Base-by-base conservation (phyloP, 2,113 vertebrate species). In the Entomyzon cyanotis region DNA sequence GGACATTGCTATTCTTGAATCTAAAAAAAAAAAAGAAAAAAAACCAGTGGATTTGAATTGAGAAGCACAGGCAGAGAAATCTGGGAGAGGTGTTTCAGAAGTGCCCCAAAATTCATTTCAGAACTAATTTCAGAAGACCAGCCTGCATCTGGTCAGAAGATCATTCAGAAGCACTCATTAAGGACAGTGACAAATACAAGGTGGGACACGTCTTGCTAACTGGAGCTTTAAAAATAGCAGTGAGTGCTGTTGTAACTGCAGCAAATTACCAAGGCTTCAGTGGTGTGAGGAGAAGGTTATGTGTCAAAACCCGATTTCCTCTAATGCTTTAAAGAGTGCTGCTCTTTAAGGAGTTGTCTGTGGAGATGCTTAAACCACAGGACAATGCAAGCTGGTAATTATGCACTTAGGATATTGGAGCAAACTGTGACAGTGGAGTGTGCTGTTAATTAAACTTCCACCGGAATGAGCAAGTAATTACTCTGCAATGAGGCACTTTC, bases 361-460 rank as follows among this genome's bases (percentile, higher is more conserved):
- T 2, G 4, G 73, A 64, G 89, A 74, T 70, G 89, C 79, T 96
- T 50, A 96, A 96, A 89, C 56, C 88, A 93, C 79, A 67, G 93
- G 89, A 87, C 74, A 77, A 80, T 9, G 41, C 28, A 78, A 92
- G 41, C 77, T 83, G 76, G 47, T 87, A 93, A 93, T 91, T 89
- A 92, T 55, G 67, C 74, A 86, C 73, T 90, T 87, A 90, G 73
- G 84, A 96, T 92, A 84, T 65, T 73, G 80, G 71, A 90, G 68
- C 71, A 84, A 62, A 89, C 49, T 53, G 76, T 60, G 80, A 37
- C 31, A 69, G 67, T 10, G 37, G 39, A 91, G 69, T 35, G 56
- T 33, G 68, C 78, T 56, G 59, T 80, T 95, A 96, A 93, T 94
- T 97, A 95, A 97, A 88, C 87, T 84, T 93, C 70, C 92, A 93